Percentiles rank a stretch among this genome's conserved stretches.
Evolutionary conservation across 2,888 invertebrate genomes (phyloP).

Genomic region (Andrena hattorfiana): DNA sequence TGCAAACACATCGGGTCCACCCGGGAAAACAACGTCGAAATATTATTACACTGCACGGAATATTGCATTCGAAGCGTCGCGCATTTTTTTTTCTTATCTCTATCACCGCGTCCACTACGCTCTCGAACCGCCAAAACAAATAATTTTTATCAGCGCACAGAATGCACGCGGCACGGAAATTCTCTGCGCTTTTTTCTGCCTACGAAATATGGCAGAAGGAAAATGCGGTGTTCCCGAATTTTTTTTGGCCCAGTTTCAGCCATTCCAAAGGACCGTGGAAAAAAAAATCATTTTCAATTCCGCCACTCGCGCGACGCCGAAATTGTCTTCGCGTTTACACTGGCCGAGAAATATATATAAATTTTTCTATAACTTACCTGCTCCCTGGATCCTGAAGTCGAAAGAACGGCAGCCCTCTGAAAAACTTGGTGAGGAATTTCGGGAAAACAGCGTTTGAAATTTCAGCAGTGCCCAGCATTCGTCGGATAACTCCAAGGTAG

Average conservation of each 20-base stretch:
- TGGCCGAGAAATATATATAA: too few species aligned
- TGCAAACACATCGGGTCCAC: constrained; percentile 46
- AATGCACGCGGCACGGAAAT: constrained; percentile 4
- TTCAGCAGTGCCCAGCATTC: background rate
- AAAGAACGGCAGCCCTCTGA: background rate
- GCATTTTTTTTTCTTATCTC: constrained; percentile 42
- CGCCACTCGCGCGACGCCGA: background rate
- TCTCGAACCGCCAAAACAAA: constrained; percentile 40
- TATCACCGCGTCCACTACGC: constrained; percentile 8
- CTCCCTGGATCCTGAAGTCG: background rate
- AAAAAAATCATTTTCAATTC: background rate
- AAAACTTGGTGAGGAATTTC: background rate
- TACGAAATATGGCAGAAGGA: background rate
- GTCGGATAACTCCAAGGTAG: background rate
- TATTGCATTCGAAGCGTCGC: constrained; percentile 34
- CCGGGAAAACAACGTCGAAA: constrained; percentile 42
- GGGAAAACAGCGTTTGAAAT: background rate
- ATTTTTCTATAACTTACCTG: background rate
- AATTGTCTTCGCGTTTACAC: background rate
- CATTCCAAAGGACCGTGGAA: background rate
- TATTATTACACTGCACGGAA: constrained; percentile 52
- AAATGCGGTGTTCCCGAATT: constrained; percentile 9
- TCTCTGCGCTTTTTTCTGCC: background rate
- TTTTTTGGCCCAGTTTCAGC: constrained; percentile 1
- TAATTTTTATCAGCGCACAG: constrained; percentile 41